Base-by-base conservation (phyloP, 1,140 invertebrate genomes). In the Drosophila ambigua region DNA sequence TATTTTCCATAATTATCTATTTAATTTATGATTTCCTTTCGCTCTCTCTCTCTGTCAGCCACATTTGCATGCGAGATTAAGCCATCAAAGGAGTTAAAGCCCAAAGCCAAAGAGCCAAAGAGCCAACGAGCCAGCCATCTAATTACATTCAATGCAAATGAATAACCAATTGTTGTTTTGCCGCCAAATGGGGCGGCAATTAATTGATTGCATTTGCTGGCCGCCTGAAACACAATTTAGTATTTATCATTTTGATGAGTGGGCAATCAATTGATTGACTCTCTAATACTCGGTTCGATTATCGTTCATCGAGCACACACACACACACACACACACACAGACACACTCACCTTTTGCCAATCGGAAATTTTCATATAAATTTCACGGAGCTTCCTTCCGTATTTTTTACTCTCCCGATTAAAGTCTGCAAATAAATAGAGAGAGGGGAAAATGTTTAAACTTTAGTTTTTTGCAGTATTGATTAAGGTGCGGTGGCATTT, bases 11-110 rank as follows among this genome's bases (percentile, higher is more conserved):
- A 26, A 35, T 58, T 71, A 54, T 77, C 72, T 74, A 64, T 60
- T 63, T 76, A 72, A 85, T 88, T 85, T 82, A 88, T 85, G 78
- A 85, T 80, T 87, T 82, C 82, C 82, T 87, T 7, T 28, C 26
- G 7, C 5, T 28, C 26, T 28, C 5, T 28, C 0, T 24, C 23
- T 35, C 2, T 35, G 31, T 9, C 2, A 3, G 11, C 69, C 46
- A 59, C 73, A 87, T 81, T 84, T 74, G 68, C 73, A 83, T 79
- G 48, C 45, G 65, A 82, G 82, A 87, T 85, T 85, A 88, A 79
- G 73, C 69, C 65, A 82, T 85, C 82, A 76, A 78, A 78, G 63
- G 58, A 66, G 68, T 63, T 62, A 64, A 64, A 66, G 75, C 74
- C 61, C 69, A 24, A 24, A 31, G 31, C 31, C 31, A 31, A 31